phyloP scores from a whole-genome alignment of 2,888 invertebrate genomes.

The Diaperis boleti region DNA sequence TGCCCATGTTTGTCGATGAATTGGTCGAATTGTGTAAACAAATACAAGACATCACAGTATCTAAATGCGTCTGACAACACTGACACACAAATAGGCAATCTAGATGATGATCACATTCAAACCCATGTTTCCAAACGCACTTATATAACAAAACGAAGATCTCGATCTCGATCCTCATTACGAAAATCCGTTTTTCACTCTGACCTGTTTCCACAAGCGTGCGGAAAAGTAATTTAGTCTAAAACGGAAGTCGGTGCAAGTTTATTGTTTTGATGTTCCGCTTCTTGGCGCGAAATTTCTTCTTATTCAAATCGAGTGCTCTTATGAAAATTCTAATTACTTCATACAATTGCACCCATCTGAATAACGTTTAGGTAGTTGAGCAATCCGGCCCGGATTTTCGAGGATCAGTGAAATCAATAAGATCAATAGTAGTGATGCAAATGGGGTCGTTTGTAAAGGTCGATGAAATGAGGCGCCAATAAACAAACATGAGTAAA shows the following conservation, averaged over 20 bases:
- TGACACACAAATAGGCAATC: too few species aligned
- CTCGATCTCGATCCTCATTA: conserved; percentile 8
- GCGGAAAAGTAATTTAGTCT: conserved; percentile 17
- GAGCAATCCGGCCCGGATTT: conserved; percentile 3
- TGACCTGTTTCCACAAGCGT: conserved; percentile 25
- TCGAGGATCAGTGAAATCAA: conserved; percentile 4
- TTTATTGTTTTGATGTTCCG: conserved; percentile 32
- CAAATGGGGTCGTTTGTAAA: too few species aligned
- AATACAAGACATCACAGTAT: too few species aligned
- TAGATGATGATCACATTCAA: too few species aligned
- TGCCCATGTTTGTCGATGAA: too few species aligned
- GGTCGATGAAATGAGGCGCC: not conserved
- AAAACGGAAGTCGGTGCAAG: conserved; percentile 16
- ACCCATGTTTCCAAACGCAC: too few species aligned
- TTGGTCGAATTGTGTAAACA: too few species aligned
- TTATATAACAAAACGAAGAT: not conserved
- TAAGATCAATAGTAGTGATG: conserved; percentile 7
- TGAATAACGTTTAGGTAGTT: conserved; percentile 3
- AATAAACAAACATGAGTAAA: not conserved
- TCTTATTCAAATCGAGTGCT: conserved; percentile 11
- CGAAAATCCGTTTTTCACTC: conserved; percentile 14
- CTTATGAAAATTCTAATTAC: conserved; percentile 11
- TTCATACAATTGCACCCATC: conserved; percentile 4
- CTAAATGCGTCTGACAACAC: too few species aligned
- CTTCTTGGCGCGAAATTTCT: conserved; percentile 20